Evolutionary conservation across 1,140 invertebrate genomes (phyloP), one percentile per base, ranked within the genome.

Genomic region (Heliothis subflexa): DNA sequence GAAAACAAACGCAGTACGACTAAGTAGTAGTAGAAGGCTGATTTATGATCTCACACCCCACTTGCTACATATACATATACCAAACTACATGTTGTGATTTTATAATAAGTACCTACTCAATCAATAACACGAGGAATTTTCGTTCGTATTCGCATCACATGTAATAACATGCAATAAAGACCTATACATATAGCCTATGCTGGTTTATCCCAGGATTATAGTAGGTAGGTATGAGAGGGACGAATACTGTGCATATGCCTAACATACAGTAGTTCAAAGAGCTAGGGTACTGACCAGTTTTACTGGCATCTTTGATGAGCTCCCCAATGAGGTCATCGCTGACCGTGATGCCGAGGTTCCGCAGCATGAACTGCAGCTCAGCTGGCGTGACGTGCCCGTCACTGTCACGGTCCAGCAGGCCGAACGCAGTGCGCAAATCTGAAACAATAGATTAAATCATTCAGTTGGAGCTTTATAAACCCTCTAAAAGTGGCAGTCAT

Each of bases 401-500:
- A 86, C 96, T 95, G 92, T 97, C 97, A 79, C 96, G 95, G 87
- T 97, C 97, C 89, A 97, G 90, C 73, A 97, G 94, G 40, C 95
- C 96, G 90, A 97, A 97, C 54, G 97, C 97, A 84, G 96, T 97
- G 82, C 96, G 95, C 78, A 97, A 92, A 90, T 97, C 97, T 97
- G 92, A 0, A 95, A 95, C 70, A 55, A 82, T 12, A 7, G 2
- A 62, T 62, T 61, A 7, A 57, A 21, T 5, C 5, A 61, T 28
- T 33, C 28, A 61, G 14, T 61, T 61, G 25, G 33, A 33, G 33
- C 33, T 33, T 33, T 33, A 33, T 33, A 33, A n/a, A n/a, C n/a
- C n/a, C n/a, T n/a, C n/a, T n/a, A n/a, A n/a, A n/a, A n/a, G n/a
- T n/a, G n/a, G n/a, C n/a, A n/a, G n/a, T n/a, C n/a, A n/a, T n/a